phyloP scores from a whole-genome alignment of 2,113 vertebrate species.

The human region GRCh38 chr17:15080501-15081000 shows the following conservation, averaged over 20 bases:
- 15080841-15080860: neutral
- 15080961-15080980: too few species aligned
- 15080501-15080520: neutral
- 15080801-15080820: neutral
- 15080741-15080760: too few species aligned
- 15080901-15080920: neutral
- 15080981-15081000: too few species aligned
- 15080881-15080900: neutral
- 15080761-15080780: too few species aligned
- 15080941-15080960: too few species aligned
- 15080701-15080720: too few species aligned
- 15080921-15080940: neutral
- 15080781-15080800: neutral
- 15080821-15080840: neutral
- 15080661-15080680: too few species aligned
- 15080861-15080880: neutral
- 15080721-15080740: too few species aligned
- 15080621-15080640: too few species aligned
- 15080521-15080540: neutral
- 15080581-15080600: neutral
- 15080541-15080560: neutral
- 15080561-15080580: neutral
- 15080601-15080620: neutral
- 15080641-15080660: too few species aligned
- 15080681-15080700: too few species aligned